phyloP scores from a whole-genome alignment of 1,140 invertebrate genomes.

The Zophobas atratus region DNA sequence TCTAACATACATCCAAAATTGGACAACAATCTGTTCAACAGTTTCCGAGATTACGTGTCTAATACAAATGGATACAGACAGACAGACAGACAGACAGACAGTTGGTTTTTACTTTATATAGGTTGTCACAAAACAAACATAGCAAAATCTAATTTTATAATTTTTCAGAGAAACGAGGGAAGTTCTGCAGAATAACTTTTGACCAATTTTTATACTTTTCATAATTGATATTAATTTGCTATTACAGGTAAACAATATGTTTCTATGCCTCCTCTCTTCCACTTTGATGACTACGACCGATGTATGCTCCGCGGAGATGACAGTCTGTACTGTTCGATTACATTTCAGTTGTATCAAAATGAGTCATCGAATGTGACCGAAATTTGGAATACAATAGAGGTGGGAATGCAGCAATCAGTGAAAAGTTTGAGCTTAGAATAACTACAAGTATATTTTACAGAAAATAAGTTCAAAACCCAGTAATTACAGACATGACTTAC shows the following conservation, averaged over 20 bases:
- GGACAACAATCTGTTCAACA: too few species aligned
- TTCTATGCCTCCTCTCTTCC: conserved; percentile 56
- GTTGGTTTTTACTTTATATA: too few species aligned
- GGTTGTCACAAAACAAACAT: too few species aligned
- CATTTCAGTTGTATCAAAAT: conserved; percentile 39
- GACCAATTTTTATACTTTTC: too few species aligned
- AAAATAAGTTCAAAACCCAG: conserved; percentile 49
- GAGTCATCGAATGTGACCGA: background rate
- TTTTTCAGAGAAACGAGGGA: too few species aligned
- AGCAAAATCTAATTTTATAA: too few species aligned
- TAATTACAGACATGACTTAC: conserved; percentile 55
- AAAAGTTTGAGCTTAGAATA: conserved; percentile 1
- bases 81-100: too few species aligned
- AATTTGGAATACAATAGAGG: conserved; percentile 54
- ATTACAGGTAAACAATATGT: conserved; percentile 54
- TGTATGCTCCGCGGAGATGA: conserved; percentile 52
- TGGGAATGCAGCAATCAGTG: conserved; percentile 17
- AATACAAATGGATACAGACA: too few species aligned
- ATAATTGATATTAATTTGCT: background rate
- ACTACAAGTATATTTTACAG: conserved; percentile 44
- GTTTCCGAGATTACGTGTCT: too few species aligned
- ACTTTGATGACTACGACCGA: conserved; percentile 56
- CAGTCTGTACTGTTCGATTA: conserved; percentile 55
- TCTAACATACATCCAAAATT: too few species aligned
- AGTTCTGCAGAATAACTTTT: too few species aligned